Evolutionary conservation across 2,113 vertebrate genomes (phyloP), one percentile per base, ranked within the genome.

Genomic region (Daboia siamensis): DNA sequence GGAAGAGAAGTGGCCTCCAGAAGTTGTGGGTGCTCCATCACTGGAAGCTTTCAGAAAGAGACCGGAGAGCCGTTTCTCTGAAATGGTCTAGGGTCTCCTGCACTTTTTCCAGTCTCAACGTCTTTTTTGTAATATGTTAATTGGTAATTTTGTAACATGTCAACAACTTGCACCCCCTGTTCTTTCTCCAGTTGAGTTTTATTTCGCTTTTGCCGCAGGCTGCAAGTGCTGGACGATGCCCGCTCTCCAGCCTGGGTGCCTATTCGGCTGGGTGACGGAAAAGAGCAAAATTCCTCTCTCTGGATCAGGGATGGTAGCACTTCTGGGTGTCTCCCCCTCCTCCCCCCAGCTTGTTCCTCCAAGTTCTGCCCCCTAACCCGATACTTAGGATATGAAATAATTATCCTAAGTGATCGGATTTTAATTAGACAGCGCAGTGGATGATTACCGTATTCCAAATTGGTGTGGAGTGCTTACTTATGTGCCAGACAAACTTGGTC

Each of bases 401-500:
- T 97, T 96, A 96, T 96, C 95, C 95, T 91, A 84, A 97, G 95
- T 92, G 97, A 96, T 96, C 96, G 94, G 94, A 96, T 96, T 96
- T 97, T 97, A 97, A 97, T 97, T 96, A 97, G 95, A 95, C 96
- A 92, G 94, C 94, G 90, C 94, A 89, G 96, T 93, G 24, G 95
- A 96, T 97, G 97, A 97, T 97, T 95, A 96, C 96, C 95, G 95
- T 95, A 89, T 54, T 57, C 93, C 96, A 96, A 96, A 96, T 97
- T 95, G 96, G 96, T 96, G 96, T 95, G 46, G 96, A 96, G 96
- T 96, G 96, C 96, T 96, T 90, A 92, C 95, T 95, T 97, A 96
- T 95, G 96, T 95, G 94, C 96, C 95, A 96, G 96, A 96, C 96
- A 96, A 95, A 96, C 97, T 97, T 96, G 96, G 96, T 95, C 96